Evolutionary conservation across 92 coral and sea anemone genomes (phyloP).

Genomic region (Zoanthus gigantus): DNA sequence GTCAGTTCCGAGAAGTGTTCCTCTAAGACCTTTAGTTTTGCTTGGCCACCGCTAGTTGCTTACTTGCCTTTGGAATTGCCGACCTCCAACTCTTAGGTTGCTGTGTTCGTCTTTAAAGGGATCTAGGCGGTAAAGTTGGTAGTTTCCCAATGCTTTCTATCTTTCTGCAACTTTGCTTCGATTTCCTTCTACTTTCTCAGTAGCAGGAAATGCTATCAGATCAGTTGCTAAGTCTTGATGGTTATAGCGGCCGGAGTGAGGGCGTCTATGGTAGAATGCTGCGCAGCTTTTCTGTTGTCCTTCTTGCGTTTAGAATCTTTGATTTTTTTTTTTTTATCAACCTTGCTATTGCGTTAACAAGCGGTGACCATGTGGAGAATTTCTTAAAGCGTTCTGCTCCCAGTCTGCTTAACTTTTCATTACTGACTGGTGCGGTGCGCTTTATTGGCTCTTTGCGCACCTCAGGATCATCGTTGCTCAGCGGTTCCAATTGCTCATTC

Average conservation of each 20-base stretch:
- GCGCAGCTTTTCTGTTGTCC: background rate
- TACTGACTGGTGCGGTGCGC: background rate
- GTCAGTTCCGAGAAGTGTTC: constrained; percentile 24
- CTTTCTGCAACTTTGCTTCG: background rate
- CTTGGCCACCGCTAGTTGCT: constrained; percentile 41
- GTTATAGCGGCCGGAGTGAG: background rate
- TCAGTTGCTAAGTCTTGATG: background rate
- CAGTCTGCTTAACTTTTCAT: background rate
- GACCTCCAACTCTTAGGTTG: constrained; percentile 39
- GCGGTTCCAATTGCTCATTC: background rate
- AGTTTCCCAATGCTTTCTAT: background rate
- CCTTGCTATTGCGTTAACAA: background rate
- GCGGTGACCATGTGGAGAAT: background rate
- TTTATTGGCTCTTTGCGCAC: background rate
- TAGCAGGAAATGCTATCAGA: background rate
- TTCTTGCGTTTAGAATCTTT: background rate
- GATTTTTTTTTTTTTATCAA: background rate
- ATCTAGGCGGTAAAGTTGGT: constrained; percentile 25
- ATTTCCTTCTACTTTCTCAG: background rate
- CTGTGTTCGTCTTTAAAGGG: constrained; percentile 34
- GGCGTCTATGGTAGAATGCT: background rate
- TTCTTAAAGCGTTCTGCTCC: background rate
- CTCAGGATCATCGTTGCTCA: background rate
- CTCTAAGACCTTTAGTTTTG: background rate
- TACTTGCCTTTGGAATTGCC: constrained; percentile 7